Base-by-base conservation (phyloP, 1,140 invertebrate genomes). In the Polypedilum vanderplanki region DNA sequence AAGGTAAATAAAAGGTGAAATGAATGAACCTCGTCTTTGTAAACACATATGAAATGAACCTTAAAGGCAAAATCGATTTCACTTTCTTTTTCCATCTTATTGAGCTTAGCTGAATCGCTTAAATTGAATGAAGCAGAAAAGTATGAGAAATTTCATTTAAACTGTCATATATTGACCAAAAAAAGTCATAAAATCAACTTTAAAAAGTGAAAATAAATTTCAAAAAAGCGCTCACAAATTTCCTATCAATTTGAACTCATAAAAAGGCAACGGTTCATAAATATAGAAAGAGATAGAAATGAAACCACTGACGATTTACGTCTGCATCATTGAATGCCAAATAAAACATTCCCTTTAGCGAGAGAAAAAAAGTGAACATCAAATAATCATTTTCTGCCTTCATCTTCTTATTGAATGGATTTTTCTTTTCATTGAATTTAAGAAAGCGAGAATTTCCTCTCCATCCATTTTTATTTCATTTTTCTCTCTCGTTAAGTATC, bases 11-110 rank as follows among this genome's bases (percentile, higher is more conserved):
- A 33, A 33, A 33, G 24, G 24, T 33, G 24, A 33, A 33, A 33
- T 33, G 24, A 33, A 33, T 33, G 24, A 33, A 33, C 24, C 24
- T 33, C 65, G 18, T 70, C 18, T 9, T 18, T 70, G 17, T n/a
- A 70, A 20, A 18, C 18, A 18, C 65, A 22, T 5, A 70, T 70
- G 65, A 70, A 70, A 70, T 70, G 65, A 70, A 70, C 65, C 65
- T 70, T 70, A 20, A 70, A 70, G 65, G 65, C 18, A 70, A 2
- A 70, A 70, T 70, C 65, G 65, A 70, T 70, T 70, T 70, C 65
- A 70, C 65, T 70, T 70, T 70, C 65, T 22, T 20, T 22, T 70
- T 70, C 17, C 17, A 70, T 12, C n/a, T 70, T 70, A 22, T 70
- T 70, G 17, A 70, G 20, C 65, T 4, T 70, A 17, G 8, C 7